These are phyloP conservation scores for Hemiscyllium ocellatum DNA, from an alignment of 2,113 vertebrate genomes.

Conservation along the genomic window DNA sequence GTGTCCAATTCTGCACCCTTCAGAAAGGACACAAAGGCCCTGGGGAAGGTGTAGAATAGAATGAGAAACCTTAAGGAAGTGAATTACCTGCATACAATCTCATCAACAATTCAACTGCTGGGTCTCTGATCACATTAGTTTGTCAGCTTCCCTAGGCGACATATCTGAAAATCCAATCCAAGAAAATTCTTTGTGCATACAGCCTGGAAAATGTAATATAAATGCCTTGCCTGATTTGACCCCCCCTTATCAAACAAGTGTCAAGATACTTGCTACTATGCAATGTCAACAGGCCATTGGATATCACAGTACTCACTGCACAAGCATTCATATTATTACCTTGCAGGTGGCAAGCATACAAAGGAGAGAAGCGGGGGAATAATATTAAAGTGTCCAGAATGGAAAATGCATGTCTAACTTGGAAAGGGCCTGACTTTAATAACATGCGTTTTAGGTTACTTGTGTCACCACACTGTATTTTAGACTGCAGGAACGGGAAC, in stretches of 20 bases:
- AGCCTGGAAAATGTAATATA: not conserved
- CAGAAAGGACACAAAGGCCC: not conserved
- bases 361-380: not conserved
- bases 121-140: not conserved
- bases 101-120: not conserved
- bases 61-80: not conserved
- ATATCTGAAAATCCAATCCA: not conserved
- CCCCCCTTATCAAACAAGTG: not conserved
- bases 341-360: not conserved
- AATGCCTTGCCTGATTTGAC: not conserved
- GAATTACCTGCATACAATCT: not conserved
- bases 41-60: not conserved
- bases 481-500: not conserved
- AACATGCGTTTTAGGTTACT: not conserved
- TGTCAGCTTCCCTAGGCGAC: not conserved
- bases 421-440: not conserved
- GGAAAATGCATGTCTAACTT: not conserved
- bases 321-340: not conserved
- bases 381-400: not conserved
- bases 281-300: conserved; percentile 22
- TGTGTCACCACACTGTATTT: not conserved
- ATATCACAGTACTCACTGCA: not conserved
- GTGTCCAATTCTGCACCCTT: not conserved
- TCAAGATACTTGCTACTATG: not conserved
- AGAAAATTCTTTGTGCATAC: not conserved